Percentiles rank a stretch among this genome's conserved stretches.
Conservation (phyloP, 2,888 invertebrate species). For the Athrips mouffetella region DNA sequence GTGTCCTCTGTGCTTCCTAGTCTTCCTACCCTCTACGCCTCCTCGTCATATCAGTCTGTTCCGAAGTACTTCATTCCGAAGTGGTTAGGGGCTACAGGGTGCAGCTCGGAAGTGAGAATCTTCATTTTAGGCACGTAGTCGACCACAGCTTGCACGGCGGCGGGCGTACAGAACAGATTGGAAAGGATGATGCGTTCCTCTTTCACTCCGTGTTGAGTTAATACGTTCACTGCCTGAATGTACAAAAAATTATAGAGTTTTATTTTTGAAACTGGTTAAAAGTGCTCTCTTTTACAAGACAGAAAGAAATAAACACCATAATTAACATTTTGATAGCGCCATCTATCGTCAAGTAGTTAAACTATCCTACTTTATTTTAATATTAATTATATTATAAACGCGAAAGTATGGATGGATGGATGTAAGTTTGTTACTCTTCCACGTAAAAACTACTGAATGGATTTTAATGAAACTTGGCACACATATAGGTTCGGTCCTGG, state of each 20-base stretch:
- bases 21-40: slow-evolving; percentile 27
- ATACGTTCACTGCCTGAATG: slow-evolving; percentile 92
- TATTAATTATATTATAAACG: no score
- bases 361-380: no score
- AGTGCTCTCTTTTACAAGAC: no score
- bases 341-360: neutral
- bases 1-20: no score
- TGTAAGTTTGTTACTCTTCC: no score
- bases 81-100: slow-evolving; percentile 96
- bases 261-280: no score
- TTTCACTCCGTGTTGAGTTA: slow-evolving; percentile 95
- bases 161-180: slow-evolving; percentile 97
- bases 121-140: slow-evolving; percentile 93
- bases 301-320: no score
- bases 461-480: no score
- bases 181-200: slow-evolving; percentile 98
- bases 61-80: slow-evolving; percentile 99
- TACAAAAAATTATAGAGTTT: neutral
- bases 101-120: slow-evolving; percentile 96
- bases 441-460: no score
- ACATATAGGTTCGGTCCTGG: no score
- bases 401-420: no score
- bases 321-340: no score
- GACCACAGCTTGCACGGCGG: slow-evolving; percentile 90
- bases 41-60: slow-evolving; percentile 85